phyloP scores from a whole-genome alignment of 30 jellyfish, hydroid and myxozoan species.

The Turritopsis dohrnii region DNA sequence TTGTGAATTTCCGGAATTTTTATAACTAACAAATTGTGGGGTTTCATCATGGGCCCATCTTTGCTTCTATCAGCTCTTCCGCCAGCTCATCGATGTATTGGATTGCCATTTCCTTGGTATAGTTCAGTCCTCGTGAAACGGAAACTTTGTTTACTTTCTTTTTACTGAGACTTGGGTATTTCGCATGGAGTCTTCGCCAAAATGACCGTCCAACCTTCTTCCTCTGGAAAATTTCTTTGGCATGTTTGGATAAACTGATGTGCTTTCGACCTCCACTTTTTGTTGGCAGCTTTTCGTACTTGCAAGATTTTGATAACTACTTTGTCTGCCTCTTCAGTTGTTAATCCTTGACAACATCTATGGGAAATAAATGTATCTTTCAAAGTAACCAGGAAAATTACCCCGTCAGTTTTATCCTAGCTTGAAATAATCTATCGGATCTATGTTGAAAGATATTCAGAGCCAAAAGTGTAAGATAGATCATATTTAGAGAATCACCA shows the following conservation, averaged over 20 bases:
- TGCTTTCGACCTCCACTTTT: neutral
- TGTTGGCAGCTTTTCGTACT: neutral
- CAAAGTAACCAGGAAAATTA: too few species aligned
- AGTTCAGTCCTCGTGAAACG: constrained; percentile 7
- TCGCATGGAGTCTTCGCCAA: constrained; percentile 17
- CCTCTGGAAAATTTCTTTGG: too few species aligned
- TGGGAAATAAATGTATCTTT: too few species aligned
- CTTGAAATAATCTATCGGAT: too few species aligned
- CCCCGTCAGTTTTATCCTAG: too few species aligned
- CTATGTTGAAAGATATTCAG: too few species aligned
- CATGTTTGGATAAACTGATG: neutral
- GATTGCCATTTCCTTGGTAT: constrained; percentile 28
- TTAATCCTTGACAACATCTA: too few species aligned
- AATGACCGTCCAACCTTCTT: constrained; percentile 6
- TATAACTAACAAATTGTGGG: constrained; percentile 31
- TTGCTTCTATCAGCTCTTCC: constrained; percentile 20
- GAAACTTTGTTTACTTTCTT: constrained; percentile 23
- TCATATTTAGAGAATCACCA: neutral
- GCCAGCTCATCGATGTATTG: constrained; percentile 30
- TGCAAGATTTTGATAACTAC: neutral
- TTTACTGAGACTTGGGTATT: constrained; percentile 8
- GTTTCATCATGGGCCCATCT: constrained; percentile 24
- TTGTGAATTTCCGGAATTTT: constrained; percentile 19
- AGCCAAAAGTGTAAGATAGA: neutral
- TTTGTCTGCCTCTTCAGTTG: too few species aligned